Evolutionary conservation across 2,888 invertebrate genomes (phyloP).

Genomic region (Osedax frankpressi): DNA sequence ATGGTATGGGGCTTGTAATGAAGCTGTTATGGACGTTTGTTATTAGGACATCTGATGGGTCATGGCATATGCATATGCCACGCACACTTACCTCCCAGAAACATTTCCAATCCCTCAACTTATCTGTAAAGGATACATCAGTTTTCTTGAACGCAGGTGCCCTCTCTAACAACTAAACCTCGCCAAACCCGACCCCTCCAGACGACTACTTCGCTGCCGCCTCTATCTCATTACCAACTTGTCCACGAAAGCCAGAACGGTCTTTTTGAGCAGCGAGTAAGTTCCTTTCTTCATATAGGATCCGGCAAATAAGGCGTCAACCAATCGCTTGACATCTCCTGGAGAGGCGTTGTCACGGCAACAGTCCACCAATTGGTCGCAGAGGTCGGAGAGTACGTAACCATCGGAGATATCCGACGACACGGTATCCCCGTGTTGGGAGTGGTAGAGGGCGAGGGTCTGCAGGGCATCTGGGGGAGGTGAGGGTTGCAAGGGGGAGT

Average conservation of each 20-base stretch:
- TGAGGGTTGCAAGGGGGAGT: neutral
- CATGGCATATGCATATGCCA: too few relatives aligned
- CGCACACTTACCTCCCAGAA: too few relatives aligned
- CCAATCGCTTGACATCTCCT: neutral
- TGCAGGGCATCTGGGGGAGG: conserved; percentile 1
- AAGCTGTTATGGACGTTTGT: too few relatives aligned
- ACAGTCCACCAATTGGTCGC: neutral
- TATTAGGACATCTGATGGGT: too few relatives aligned
- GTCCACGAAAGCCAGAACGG: neutral
- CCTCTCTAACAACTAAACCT: too few relatives aligned
- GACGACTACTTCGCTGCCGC: too few relatives aligned
- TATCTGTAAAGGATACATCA: too few relatives aligned
- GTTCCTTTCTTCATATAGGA: conserved; percentile 9
- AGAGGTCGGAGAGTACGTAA: conserved; percentile 1
- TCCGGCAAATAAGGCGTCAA: neutral
- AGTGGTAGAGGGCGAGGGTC: neutral
- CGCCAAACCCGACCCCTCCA: too few relatives aligned
- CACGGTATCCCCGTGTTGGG: neutral
- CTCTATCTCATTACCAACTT: too few relatives aligned
- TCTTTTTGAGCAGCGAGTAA: neutral
- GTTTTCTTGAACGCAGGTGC: too few relatives aligned
- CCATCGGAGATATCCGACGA: neutral
- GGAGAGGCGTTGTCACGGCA: neutral
- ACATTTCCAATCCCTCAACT: too few relatives aligned
- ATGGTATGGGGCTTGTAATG: too few relatives aligned